Evolutionary conservation across 2,113 vertebrate genomes (phyloP).

Genomic region (Cavia porcellus): DNA sequence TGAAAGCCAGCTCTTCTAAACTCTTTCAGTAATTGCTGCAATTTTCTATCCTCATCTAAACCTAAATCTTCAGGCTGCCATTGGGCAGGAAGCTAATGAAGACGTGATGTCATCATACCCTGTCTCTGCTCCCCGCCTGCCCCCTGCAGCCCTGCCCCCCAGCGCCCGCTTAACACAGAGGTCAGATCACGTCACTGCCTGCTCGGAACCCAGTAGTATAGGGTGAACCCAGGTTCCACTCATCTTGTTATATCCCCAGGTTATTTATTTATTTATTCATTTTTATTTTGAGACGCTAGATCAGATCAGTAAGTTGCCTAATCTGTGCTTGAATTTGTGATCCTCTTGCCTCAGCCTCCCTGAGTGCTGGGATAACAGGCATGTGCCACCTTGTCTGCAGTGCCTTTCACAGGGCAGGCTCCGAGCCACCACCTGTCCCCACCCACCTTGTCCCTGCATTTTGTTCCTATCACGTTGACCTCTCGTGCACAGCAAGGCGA

Average conservation of each 20-base stretch:
- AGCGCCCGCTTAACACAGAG: not conserved
- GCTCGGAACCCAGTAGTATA: not conserved
- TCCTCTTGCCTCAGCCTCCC: not conserved
- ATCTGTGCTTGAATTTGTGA: not conserved
- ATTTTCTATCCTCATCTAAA: conserved; percentile 58
- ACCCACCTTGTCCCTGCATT: not conserved
- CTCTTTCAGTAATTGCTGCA: conserved; percentile 60
- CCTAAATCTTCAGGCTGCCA: not conserved
- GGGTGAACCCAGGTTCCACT: not conserved
- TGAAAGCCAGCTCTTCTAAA: not conserved
- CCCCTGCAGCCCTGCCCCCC: not conserved
- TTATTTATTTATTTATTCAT: not conserved
- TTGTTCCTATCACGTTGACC: not conserved
- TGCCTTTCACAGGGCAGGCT: not conserved
- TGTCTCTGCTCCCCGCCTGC: not conserved
- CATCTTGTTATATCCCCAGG: not conserved
- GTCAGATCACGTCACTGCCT: not conserved
- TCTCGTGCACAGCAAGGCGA: not conserved
- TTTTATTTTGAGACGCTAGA: not conserved
- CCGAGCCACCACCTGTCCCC: rapidly evolving
- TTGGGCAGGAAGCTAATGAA: conserved; percentile 58
- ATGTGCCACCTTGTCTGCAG: not conserved
- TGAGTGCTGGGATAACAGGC: not conserved
- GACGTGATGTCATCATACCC: not conserved
- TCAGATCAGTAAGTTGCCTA: not conserved